Evolutionary conservation across 2,888 invertebrate genomes (phyloP).

Genomic region (Stenodema calcarata): DNA sequence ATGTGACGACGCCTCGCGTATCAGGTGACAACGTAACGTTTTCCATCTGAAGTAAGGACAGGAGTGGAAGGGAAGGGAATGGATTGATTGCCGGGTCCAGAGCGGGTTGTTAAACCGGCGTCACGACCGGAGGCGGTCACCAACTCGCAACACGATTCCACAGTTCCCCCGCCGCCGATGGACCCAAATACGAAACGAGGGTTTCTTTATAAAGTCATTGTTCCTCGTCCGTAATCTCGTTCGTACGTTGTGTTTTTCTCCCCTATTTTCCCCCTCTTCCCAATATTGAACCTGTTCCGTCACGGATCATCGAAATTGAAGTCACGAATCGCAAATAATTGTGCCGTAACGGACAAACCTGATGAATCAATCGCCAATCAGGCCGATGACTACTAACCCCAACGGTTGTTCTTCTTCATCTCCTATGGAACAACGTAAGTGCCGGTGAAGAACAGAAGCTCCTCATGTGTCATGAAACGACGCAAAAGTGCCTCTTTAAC

Average conservation of each 20-base stretch:
- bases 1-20: not conserved
- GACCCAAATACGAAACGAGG: constrained; percentile 3
- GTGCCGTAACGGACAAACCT: not conserved
- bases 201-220: constrained; percentile 2
- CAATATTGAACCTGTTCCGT: not conserved
- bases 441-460: too few species aligned
- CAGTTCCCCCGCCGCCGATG: not conserved
- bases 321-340: not conserved
- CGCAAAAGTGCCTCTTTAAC: too few species aligned
- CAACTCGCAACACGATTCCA: not conserved
- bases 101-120: not conserved
- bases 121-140: constrained; percentile 9
- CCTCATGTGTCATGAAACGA: too few species aligned
- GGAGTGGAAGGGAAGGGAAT: not conserved
- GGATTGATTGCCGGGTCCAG: constrained; percentile 1
- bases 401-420: too few species aligned
- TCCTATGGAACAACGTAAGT: too few species aligned
- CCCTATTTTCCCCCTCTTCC: not conserved
- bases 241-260: not conserved
- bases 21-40: constrained; percentile 19
- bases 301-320: not conserved
- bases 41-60: not conserved
- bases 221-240: not conserved
- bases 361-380: not conserved
- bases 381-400: too few species aligned